Evolutionary conservation across 2,113 vertebrate genomes (phyloP), one percentile per base, ranked within the genome.

Genomic region (Clupea harengus): DNA sequence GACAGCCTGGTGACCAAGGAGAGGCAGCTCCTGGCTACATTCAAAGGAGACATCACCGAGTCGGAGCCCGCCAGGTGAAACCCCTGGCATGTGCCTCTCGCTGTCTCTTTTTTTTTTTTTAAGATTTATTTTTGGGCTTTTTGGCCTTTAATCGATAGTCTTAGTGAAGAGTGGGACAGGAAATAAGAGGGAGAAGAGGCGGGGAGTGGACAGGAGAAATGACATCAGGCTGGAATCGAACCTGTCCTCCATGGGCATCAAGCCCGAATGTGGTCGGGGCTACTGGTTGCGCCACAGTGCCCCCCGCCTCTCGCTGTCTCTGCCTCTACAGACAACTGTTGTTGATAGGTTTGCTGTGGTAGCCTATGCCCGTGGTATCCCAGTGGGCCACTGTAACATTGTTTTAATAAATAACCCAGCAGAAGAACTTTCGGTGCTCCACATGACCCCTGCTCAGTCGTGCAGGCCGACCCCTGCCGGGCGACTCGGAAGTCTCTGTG

Each of bases 1-100:
- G 98, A 99, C 1, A 96, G 98, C 7, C 96, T 99, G 20, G 92
- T 97, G 67, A 99, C 98, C 0, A 93, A 95, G 85, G 97, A 99
- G 88, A 96, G 94, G 81, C 96, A 96, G 8, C 97, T 99, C 1
- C 96, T 97, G 85, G 94, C 95, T 0, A 96, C 95, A 20, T 98
- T 97, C 85, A 98, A 94, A 93, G 96, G 95, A 0, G 97, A 98
- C 83, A 89, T 93, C 84, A 18, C 90, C 0, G 97, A 97, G 20
- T 92, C 96, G 18, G 96, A 94, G 72, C 83, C 93, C 1, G 89
- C 89, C 82, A 95, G 95, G 95, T 96, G 93, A 72, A 45, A 45
- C 25, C 13, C 32, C n/a, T 1, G 1, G 2, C 78, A 3, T 6
- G 17, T 10, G 2, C 32, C 6, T 60, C 8, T 44, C 20, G 18